Evolutionary conservation across 2,888 invertebrate genomes (phyloP).

Genomic region (Caenorhabditis sp.): DNA sequence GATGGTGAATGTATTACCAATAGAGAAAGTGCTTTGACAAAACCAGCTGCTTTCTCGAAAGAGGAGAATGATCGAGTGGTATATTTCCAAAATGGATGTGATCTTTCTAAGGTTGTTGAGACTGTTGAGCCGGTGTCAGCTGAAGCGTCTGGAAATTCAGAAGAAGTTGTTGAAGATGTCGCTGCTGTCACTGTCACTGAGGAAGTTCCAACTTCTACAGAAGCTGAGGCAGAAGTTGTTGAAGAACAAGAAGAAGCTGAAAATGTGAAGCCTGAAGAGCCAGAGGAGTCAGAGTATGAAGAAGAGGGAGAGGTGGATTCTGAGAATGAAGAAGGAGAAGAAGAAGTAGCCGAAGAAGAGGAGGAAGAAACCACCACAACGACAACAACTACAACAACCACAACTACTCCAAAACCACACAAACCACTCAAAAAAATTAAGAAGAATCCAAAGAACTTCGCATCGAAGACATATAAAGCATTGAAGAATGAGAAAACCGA

Average conservation of each 20-base stretch:
- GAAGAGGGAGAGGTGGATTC: slow-evolving; percentile 12
- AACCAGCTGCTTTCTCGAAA: slow-evolving; percentile 48
- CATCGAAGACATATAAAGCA: slow-evolving; percentile 46
- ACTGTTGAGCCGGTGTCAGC: not conserved
- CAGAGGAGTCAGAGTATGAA: slow-evolving; percentile 4
- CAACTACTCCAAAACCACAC: slow-evolving; percentile 11
- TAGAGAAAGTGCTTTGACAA: slow-evolving; percentile 62
- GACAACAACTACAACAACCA: slow-evolving; percentile 18
- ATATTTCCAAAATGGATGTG: slow-evolving; percentile 70
- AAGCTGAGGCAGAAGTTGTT: slow-evolving; percentile 13
- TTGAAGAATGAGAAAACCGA: slow-evolving; percentile 26
- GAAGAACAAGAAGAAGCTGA: slow-evolving; percentile 23
- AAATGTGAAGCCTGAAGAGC: not conserved
- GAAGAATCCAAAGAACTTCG: slow-evolving; percentile 50
- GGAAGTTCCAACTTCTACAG: not conserved
- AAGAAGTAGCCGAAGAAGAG: slow-evolving; percentile 18
- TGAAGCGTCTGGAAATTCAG: slow-evolving; percentile 10
- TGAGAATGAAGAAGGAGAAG: slow-evolving; percentile 1
- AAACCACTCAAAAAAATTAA: slow-evolving; percentile 24
- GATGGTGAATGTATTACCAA: slow-evolving; percentile 71
- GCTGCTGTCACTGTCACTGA: not conserved
- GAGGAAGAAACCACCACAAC: slow-evolving; percentile 7
- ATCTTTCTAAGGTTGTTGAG: not conserved
- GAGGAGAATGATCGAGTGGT: slow-evolving; percentile 58
- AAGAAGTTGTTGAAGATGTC: slow-evolving; percentile 12